A percentile compares a stretch with the other conserved stretches of the same genome.
phyloP scores from a whole-genome alignment of 2,113 vertebrate species.

The Ctenomys sociabilis region DNA sequence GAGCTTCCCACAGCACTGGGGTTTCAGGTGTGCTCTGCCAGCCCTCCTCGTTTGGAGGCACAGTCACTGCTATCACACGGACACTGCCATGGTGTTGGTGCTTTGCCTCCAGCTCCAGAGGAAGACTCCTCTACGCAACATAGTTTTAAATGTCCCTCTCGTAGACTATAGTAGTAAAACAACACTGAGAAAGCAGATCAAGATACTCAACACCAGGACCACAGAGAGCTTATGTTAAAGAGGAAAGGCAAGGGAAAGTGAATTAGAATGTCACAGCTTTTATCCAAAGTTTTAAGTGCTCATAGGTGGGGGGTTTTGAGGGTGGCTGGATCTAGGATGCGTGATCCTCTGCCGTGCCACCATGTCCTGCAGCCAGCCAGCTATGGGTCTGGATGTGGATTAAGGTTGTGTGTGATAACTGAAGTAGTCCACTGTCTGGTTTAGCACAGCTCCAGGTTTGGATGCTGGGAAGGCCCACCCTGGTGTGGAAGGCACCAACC shows the following conservation, averaged over 20 bases:
- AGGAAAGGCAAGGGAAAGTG: background rate
- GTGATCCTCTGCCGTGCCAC: background rate
- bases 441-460: background rate
- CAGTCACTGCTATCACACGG: background rate
- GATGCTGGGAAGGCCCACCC: background rate
- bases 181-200: background rate
- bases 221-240: background rate
- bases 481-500: background rate
- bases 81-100: background rate
- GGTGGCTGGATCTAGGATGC: background rate
- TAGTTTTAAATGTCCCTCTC: background rate
- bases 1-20: background rate
- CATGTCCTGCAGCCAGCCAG: too few relatives aligned
- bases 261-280: background rate
- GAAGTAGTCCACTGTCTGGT: background rate
- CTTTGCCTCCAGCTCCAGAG: constrained; percentile 12
- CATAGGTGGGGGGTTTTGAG: background rate
- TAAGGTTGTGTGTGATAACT: background rate
- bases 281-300: background rate
- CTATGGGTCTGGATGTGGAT: background rate
- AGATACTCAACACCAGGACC: background rate
- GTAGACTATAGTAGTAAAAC: background rate
- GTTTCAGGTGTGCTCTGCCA: background rate
- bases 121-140: background rate
- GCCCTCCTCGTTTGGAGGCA: background rate